A percentile compares a stretch with the other conserved stretches of the same genome.
Conservation (phyloP, 2,797 vertebrate species). For the Cichlasoma orientale region DNA sequence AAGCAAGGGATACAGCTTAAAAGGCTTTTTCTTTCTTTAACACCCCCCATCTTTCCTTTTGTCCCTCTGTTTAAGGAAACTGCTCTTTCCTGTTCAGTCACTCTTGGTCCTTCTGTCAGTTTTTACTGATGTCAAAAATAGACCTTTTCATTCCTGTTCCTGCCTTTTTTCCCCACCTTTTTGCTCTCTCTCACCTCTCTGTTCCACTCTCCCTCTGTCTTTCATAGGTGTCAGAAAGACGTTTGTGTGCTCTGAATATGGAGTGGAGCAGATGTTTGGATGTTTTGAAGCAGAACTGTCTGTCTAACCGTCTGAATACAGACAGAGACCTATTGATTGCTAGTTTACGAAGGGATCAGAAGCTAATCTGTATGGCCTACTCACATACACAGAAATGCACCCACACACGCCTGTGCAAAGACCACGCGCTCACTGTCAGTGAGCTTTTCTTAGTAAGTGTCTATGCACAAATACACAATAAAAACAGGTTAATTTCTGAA, state of each 20-base stretch:
- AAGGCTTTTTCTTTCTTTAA: conserved; percentile 20
- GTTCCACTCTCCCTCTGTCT: conserved; percentile 29
- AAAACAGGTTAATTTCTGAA: not conserved
- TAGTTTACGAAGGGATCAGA: conserved; percentile 65
- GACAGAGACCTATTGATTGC: conserved; percentile 69
- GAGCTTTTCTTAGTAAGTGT: conserved; percentile 12
- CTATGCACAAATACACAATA: not conserved
- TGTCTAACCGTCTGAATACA: conserved; percentile 61
- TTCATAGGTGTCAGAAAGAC: conserved; percentile 56
- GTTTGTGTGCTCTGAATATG: conserved; percentile 66
- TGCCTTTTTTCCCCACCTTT: not conserved
- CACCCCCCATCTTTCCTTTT: not conserved
- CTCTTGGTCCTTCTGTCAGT: conserved; percentile 21
- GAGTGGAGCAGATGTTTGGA: conserved; percentile 60
- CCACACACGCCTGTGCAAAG: not conserved
- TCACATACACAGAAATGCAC: conserved; percentile 1
- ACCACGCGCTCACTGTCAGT: not conserved
- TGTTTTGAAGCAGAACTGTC: conserved; percentile 72
- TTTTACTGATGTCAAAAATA: conserved; percentile 58
- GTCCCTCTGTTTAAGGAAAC: conserved; percentile 15
- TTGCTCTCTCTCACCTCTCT: not conserved
- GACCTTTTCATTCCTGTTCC: conserved; percentile 33
- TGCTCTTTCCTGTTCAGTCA: conserved; percentile 40
- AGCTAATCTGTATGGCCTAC: conserved; percentile 55
- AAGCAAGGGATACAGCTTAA: conserved; percentile 14